A percentile compares a stretch with the other conserved stretches of the same genome.
Evolutionary conservation across 2,797 vertebrate genomes (phyloP).

Genomic region (Premnoplex brunnescens): DNA sequence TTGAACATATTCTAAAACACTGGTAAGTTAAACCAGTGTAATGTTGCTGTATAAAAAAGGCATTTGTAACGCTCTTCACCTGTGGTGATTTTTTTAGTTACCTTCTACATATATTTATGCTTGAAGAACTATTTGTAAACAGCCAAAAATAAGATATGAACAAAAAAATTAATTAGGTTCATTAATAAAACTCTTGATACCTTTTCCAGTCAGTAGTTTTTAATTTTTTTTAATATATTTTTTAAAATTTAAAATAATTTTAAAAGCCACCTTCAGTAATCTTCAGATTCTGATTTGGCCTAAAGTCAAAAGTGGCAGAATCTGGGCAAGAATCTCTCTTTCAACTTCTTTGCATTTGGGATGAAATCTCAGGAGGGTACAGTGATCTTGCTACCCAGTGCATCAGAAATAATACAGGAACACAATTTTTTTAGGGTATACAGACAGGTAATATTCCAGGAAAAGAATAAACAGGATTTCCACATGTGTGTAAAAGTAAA

Average conservation of each 20-base stretch:
- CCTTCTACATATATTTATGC: not conserved
- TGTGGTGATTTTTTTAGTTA: not conserved
- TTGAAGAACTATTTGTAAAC: not conserved
- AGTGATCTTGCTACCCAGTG: not conserved
- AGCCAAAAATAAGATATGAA: not conserved
- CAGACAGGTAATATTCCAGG: not conserved
- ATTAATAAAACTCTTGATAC: not conserved
- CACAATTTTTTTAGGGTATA: not conserved
- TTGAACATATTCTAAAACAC: not conserved
- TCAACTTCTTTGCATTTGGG: not conserved
- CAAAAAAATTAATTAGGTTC: not conserved
- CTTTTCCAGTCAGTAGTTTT: not conserved
- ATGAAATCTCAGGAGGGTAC: not conserved
- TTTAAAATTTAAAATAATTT: not conserved
- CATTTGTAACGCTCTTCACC: not conserved
- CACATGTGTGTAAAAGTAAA: not conserved
- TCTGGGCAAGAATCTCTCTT: not conserved
- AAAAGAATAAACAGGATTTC: not conserved
- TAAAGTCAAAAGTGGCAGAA: not conserved
- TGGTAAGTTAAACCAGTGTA: not conserved
- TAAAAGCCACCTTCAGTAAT: rapidly evolving
- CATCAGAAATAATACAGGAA: not conserved
- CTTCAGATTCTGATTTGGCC: not conserved
- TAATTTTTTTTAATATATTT: not conserved
- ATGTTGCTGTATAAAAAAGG: not conserved